Conservation (phyloP, 2,113 vertebrate species). For the Otolemur garnettii region DNA sequence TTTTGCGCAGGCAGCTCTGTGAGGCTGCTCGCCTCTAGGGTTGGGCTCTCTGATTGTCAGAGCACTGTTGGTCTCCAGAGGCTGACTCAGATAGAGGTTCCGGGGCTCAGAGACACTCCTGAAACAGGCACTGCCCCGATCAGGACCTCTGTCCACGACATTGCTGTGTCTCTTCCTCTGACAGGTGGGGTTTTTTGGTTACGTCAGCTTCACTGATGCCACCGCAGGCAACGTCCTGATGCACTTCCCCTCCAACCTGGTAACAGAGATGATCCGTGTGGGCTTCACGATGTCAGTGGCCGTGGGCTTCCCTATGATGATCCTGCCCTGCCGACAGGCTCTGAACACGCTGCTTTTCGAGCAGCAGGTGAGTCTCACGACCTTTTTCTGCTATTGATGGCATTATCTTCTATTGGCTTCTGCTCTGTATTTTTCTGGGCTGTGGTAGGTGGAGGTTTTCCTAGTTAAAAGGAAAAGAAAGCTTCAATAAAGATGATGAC, state of each 20-base stretch:
- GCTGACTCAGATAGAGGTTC: background rate
- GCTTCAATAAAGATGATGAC: background rate
- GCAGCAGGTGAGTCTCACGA: conserved; percentile 93
- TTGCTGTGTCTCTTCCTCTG: background rate
- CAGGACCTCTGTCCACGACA: fast-evolving
- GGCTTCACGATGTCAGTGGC: conserved; percentile 99
- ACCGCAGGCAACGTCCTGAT: conserved; percentile 97
- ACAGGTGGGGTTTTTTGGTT: conserved; percentile 99
- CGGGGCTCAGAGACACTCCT: background rate
- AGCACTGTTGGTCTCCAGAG: background rate
- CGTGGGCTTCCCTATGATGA: conserved; percentile 99
- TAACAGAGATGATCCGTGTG: conserved; percentile 96
- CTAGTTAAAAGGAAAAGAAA: background rate
- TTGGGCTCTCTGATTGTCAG: too few species aligned
- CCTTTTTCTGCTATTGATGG: fast-evolving
- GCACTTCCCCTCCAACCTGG: conserved; percentile 98
- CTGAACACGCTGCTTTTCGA: conserved; percentile 98
- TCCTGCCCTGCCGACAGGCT: conserved; percentile 97
- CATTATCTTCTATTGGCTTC: background rate
- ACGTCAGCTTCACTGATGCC: conserved; percentile 96
- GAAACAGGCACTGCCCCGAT: background rate
- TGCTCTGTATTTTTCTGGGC: background rate
- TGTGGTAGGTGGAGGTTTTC: background rate
- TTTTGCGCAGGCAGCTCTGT: background rate
- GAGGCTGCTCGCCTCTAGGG: background rate